Conservation (phyloP, 2,797 vertebrate species). For the Bovichtus variegatus region DNA sequence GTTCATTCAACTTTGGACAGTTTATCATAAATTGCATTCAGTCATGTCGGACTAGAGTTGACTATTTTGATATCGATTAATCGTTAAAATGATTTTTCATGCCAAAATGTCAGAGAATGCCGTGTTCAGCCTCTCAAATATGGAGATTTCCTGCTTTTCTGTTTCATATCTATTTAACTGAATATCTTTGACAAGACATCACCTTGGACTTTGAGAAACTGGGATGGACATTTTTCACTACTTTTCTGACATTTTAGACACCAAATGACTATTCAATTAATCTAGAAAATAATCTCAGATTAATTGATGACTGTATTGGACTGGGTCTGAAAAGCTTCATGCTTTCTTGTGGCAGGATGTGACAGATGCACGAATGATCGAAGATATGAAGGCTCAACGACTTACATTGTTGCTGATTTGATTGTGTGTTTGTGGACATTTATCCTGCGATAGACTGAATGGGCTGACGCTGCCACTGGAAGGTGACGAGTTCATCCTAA, state of each 20-base stretch:
- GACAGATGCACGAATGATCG: background rate
- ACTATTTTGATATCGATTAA: no score
- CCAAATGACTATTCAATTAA: no score
- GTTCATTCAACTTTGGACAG: background rate
- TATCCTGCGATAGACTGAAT: slow-evolving; percentile 85
- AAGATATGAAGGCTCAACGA: slow-evolving; percentile 5
- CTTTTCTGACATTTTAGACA: no score
- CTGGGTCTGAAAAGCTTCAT: background rate
- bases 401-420: slow-evolving; percentile 83
- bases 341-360: background rate
- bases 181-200: no score
- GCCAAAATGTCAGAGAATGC: no score
- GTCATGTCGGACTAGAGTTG: background rate
- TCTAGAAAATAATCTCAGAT: no score
- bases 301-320: background rate
- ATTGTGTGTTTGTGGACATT: slow-evolving; percentile 80
- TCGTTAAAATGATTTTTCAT: no score
- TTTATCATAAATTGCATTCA: background rate
- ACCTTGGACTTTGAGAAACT: no score
- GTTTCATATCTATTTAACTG: no score
- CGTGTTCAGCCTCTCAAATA: no score
- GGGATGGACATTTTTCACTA: no score
- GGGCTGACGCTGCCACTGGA: slow-evolving; percentile 88
- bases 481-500: slow-evolving; percentile 90
- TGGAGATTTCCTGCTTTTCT: no score